Percentiles rank a stretch among this genome's conserved stretches.
These are phyloP conservation scores for Saguinus midas DNA, from an alignment of 2,113 vertebrate species.

Conservation along the genomic window DNA sequence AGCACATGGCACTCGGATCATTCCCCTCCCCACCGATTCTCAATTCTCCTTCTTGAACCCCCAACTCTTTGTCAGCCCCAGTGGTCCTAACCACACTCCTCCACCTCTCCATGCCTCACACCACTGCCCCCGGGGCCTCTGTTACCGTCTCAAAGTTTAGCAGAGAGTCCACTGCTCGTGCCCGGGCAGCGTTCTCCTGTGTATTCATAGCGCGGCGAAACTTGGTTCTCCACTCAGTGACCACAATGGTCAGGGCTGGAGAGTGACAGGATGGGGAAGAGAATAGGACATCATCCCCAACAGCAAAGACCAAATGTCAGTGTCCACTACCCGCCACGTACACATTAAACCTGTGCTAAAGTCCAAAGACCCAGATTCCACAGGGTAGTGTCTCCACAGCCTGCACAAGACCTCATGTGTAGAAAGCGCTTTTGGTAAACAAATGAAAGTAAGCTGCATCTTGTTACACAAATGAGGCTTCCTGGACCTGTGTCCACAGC, in stretches of 20 bases:
- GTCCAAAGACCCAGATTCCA: neutral
- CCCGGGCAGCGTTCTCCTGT: conserved; percentile 92
- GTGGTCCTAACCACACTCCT: neutral
- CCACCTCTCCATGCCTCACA: neutral
- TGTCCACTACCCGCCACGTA: neutral
- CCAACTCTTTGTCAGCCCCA: neutral
- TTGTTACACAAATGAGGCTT: neutral
- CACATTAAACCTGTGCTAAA: neutral
- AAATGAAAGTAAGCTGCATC: neutral
- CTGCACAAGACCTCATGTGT: neutral
- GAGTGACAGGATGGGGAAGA: conserved; percentile 67
- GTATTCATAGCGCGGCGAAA: conserved; percentile 95
- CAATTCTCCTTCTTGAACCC: neutral
- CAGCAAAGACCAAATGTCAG: neutral
- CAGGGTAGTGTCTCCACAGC: neutral
- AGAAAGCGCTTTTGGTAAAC: neutral
- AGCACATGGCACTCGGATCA: neutral
- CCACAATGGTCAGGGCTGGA: conserved; percentile 92
- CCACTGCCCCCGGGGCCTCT: accelerated
- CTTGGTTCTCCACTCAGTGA: conserved; percentile 97
- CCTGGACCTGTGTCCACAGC: neutral
- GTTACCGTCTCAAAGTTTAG: conserved; percentile 98
- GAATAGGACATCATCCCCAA: neutral
- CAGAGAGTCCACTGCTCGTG: conserved; percentile 94
- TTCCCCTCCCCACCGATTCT: neutral